A percentile compares a stretch with the other conserved stretches of the same genome.
Evolutionary conservation across 2,113 vertebrate genomes (phyloP).

Genomic region (Symphodus melops): DNA sequence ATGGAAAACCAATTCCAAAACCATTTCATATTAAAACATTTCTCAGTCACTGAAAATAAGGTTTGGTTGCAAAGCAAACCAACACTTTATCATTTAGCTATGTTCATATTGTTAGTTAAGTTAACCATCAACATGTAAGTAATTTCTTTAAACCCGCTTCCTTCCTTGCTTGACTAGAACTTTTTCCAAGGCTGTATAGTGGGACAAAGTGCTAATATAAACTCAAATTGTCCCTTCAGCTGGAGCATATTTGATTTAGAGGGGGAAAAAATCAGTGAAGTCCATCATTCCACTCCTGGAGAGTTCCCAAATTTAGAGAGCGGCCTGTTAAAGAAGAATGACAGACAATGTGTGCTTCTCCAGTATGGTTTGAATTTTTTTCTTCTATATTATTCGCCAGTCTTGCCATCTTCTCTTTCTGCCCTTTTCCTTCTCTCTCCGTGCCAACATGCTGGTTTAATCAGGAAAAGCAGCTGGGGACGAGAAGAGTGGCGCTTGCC

Average conservation of each 20-base stretch:
- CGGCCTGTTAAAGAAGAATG: constrained; percentile 17
- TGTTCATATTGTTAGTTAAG: background rate
- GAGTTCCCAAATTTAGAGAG: constrained; percentile 8
- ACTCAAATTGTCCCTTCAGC: constrained; percentile 7
- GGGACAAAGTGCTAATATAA: background rate
- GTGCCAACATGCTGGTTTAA: constrained; percentile 54
- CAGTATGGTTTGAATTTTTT: constrained; percentile 5
- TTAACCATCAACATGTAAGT: background rate
- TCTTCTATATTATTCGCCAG: background rate
- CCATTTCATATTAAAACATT: background rate
- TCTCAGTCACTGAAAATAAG: constrained; percentile 7
- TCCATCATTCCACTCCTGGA: constrained; percentile 29
- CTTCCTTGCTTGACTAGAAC: background rate
- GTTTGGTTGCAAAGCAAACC: background rate
- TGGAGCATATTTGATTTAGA: constrained; percentile 20
- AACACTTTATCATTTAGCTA: background rate
- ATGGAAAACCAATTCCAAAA: no score
- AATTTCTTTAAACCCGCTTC: background rate
- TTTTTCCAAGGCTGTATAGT: background rate
- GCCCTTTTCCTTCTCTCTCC: constrained; percentile 33
- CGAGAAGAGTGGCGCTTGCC: constrained; percentile 41
- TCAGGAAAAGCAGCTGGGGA: constrained; percentile 67
- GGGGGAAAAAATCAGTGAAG: constrained; percentile 8
- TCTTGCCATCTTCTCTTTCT: constrained; percentile 27
- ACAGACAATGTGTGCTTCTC: constrained; percentile 32